These are phyloP conservation scores for Incurvaria masculella DNA, from an alignment of 2,888 invertebrate genomes.

Conservation along the genomic window DNA sequence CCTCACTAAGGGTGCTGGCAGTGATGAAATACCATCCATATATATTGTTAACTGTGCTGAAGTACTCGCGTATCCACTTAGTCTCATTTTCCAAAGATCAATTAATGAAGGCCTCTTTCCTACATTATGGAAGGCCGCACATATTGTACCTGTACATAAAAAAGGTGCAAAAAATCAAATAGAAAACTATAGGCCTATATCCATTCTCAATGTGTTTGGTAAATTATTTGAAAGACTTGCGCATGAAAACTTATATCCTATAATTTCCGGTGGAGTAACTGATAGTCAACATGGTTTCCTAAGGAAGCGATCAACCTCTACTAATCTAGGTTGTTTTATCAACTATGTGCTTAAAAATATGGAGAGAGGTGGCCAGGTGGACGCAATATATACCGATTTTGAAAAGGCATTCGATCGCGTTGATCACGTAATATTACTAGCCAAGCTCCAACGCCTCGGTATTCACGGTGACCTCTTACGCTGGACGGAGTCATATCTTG, in stretches of 20 bases:
- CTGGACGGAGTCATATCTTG: not conserved
- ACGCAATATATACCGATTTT: too few species aligned
- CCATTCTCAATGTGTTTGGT: not conserved
- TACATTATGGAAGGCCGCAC: not conserved
- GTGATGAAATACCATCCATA: conserved; percentile 1
- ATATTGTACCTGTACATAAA: conserved; percentile 1
- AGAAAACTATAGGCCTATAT: conserved; percentile 1
- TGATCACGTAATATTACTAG: not conserved
- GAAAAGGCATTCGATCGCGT: too few species aligned
- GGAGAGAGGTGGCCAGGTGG: conserved; percentile 5
- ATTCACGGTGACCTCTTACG: too few species aligned
- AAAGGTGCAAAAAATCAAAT: conserved; percentile 1
- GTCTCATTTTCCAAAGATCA: conserved; percentile 5
- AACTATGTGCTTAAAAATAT: not conserved
- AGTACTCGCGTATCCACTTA: not conserved
- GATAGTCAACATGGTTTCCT: not conserved
- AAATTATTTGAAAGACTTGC: too few species aligned
- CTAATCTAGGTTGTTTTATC: not conserved
- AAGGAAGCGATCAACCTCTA: not conserved
- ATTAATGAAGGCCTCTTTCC: not conserved
- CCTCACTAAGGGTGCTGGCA: conserved; percentile 2
- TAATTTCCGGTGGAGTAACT: too few species aligned
- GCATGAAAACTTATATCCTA: too few species aligned
- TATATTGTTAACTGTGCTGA: not conserved
- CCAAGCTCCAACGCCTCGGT: not conserved